Conservation (phyloP, 2,113 vertebrate genomes). For the Hyperopisus bebe region DNA sequence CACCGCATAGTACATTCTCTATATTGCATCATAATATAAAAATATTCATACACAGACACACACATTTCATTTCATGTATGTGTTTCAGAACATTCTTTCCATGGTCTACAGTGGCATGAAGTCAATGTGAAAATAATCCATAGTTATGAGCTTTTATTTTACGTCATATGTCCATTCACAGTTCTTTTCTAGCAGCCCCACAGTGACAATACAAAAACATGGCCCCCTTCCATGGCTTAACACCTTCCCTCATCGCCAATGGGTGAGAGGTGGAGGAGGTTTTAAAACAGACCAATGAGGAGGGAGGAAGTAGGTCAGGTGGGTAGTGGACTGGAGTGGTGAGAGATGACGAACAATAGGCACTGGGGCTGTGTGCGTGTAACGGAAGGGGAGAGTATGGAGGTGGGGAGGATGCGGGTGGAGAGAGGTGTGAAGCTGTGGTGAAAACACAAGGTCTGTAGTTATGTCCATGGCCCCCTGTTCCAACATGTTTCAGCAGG, state of each 20-base stretch:
- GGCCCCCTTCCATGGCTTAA: constrained; percentile 21
- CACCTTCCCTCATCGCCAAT: not conserved
- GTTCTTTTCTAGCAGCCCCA: constrained; percentile 60
- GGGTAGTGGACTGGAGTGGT: not conserved
- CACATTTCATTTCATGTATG: constrained; percentile 14
- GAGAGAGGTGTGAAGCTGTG: not conserved
- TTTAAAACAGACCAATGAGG: not conserved
- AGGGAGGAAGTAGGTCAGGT: constrained; percentile 1
- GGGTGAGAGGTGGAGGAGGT: not conserved
- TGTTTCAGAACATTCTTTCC: constrained; percentile 59
- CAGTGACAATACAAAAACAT: constrained; percentile 31
- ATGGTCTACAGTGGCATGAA: constrained; percentile 68
- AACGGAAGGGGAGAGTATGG: not conserved
- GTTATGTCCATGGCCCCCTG: not conserved
- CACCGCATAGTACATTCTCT: constrained; percentile 69
- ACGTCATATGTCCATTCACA: constrained; percentile 48
- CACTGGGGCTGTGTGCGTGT: constrained; percentile 32
- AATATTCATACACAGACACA: constrained; percentile 61
- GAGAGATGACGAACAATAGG: not conserved
- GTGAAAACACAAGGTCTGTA: not conserved
- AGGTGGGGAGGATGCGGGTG: not conserved
- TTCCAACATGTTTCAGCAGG: constrained; percentile 20
- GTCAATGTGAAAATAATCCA: constrained; percentile 51
- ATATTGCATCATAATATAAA: constrained; percentile 73
- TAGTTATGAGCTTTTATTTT: constrained; percentile 30